Evolutionary conservation across 2,888 invertebrate genomes (phyloP).

Genomic region (Philereme vetulata): DNA sequence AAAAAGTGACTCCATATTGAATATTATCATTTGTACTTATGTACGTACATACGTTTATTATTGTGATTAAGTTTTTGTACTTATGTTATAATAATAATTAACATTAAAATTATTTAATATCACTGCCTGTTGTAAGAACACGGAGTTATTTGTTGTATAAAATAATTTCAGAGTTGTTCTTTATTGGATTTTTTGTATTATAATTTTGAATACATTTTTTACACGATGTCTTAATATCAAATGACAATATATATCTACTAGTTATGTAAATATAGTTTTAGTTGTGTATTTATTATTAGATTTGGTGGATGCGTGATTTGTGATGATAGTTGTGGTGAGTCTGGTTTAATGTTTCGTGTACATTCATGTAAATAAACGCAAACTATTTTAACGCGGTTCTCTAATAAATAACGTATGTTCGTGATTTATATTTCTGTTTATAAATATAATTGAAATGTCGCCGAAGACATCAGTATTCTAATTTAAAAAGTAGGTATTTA

Average conservation of each 20-base stretch:
- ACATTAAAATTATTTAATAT: conserved; percentile 31
- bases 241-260: conserved; percentile 51
- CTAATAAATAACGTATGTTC: conserved; percentile 51
- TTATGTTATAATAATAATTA: conserved; percentile 29
- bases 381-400: conserved; percentile 37
- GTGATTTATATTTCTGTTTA: conserved; percentile 57
- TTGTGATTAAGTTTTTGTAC: conserved; percentile 38
- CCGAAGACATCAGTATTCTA: conserved; percentile 71
- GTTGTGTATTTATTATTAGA: conserved; percentile 63
- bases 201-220: conserved; percentile 48
- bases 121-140: conserved; percentile 64
- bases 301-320: conserved; percentile 53
- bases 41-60: conserved; percentile 25
- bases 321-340: conserved; percentile 44
- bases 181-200: conserved; percentile 57
- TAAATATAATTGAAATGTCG: conserved; percentile 55
- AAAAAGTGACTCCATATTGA: conserved; percentile 15
- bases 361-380: conserved; percentile 62
- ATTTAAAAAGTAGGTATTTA: conserved; percentile 64
- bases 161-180: conserved; percentile 51
- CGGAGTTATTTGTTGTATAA: conserved; percentile 48
- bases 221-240: conserved; percentile 51
- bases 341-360: conserved; percentile 54
- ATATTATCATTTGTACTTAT: conserved; percentile 26
- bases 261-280: conserved; percentile 74